Conservation (phyloP, 1,140 invertebrate genomes). For the Euura lappo region DNA sequence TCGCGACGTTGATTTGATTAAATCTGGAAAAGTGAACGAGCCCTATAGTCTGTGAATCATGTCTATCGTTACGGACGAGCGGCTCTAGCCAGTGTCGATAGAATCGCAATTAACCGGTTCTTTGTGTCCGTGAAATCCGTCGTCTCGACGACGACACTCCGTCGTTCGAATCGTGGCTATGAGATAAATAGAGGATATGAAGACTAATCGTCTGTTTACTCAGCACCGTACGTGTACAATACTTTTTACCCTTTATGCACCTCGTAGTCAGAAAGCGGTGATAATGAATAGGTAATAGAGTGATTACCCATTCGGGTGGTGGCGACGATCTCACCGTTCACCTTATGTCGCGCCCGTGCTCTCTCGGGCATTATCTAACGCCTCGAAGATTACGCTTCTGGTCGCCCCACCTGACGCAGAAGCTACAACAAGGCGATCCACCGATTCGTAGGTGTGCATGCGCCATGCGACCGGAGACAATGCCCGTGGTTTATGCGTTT, state of each 20-base stretch:
- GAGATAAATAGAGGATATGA: no score
- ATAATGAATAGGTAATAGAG: not conserved
- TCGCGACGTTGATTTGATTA: no score
- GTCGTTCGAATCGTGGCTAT: no score
- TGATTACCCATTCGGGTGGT: not conserved
- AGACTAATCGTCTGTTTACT: no score
- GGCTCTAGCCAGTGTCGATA: not conserved
- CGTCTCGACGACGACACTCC: not conserved
- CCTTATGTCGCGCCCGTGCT: no score
- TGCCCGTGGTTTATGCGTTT: not conserved
- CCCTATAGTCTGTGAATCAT: not conserved
- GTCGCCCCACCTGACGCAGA: not conserved
- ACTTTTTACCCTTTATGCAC: no score
- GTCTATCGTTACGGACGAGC: not conserved
- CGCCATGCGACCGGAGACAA: not conserved
- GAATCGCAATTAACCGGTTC: constrained; percentile 3
- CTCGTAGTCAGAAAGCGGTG: not conserved
- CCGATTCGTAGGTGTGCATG: not conserved
- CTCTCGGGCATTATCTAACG: no score
- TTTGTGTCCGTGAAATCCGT: constrained; percentile 1
- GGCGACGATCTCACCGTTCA: not conserved
- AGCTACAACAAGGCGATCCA: no score
- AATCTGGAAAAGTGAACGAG: no score
- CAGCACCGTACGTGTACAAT: no score
- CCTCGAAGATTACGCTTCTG: not conserved